Base-by-base conservation (phyloP, 2,888 invertebrate genomes). In the Andricus quercusramuli region DNA sequence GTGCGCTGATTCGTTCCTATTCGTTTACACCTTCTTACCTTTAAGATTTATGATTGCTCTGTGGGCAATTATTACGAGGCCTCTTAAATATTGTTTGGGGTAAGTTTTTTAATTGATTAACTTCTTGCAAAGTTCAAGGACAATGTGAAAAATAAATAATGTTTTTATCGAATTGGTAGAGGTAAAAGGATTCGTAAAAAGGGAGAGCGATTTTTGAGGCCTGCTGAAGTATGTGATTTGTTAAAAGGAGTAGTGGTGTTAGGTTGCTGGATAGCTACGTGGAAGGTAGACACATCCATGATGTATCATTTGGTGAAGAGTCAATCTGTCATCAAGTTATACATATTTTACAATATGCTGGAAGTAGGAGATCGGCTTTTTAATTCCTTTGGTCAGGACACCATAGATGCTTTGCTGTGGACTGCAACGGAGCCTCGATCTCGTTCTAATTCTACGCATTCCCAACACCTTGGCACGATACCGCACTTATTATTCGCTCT, bases 321-420 rank as follows among this genome's bases (percentile, higher is more conserved):
- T 89, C 99, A 99, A 92, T 99, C 99, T 85, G 98, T 99, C 83
- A 99, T 99, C 93, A 99, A 99, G 91, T 94, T 99, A 86, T 99
- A 99, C 92, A 99, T 99, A 91, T 99, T 99, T 94, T 99, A 98
- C 93, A 99, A 99, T 93, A 99, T 99, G 99, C 94, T 99, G 82
- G 99, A 99, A 94, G 98, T 99, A 77, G 98, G 98, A 20, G 99
- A 99, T 93, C 95, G 98, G 84, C 93, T 99, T 85, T 97, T 99
- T 91, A 99, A 99, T 80, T 98, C 98, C 51, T 98, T 99, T 93
- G 99, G 99, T 0, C 99, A 99, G 93, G 99, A 99, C 91, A 98
- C 98, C 13, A 96, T 99, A 84, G 99, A 99, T 94, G 98, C 99
- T 3, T 93, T 99, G 67, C 98, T 99, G 91, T 99, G 99, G 99